phyloP scores from a whole-genome alignment of 2,888 invertebrate species.

The Trachelus stipa region DNA sequence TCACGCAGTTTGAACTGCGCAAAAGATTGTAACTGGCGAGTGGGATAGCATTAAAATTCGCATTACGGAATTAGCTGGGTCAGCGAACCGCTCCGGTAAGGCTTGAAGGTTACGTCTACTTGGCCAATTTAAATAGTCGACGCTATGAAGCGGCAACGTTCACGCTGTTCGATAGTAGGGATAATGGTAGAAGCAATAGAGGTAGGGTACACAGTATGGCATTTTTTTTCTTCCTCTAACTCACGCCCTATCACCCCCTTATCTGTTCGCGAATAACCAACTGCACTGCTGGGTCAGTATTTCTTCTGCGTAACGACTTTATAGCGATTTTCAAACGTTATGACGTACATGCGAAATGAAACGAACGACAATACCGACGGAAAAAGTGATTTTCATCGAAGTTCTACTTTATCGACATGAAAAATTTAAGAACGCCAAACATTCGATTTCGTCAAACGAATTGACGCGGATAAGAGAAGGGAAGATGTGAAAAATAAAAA shows the following conservation, averaged over 20 bases:
- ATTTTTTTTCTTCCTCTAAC: not conserved
- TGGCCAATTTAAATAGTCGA: not conserved
- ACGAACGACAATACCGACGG: not conserved
- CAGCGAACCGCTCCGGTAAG: not conserved
- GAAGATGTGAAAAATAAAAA: not conserved
- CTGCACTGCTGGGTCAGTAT: not conserved
- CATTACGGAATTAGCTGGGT: not conserved
- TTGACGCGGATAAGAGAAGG: not conserved
- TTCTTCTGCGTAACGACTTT: not conserved
- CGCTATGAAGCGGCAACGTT: not conserved
- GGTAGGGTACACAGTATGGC: not conserved
- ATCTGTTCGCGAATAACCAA: not conserved
- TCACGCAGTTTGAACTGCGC: not conserved
- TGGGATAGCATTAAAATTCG: not conserved
- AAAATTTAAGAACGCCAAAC: not conserved
- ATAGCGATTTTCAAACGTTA: not conserved
- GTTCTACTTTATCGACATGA: not conserved
- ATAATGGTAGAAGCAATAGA: not conserved
- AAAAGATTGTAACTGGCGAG: not conserved
- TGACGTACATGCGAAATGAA: not conserved
- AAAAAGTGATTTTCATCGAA: not conserved
- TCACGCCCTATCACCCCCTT: not conserved
- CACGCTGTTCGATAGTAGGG: not conserved
- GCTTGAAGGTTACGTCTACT: not conserved
- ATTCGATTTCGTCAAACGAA: not conserved